A percentile compares a stretch with the other conserved stretches of the same genome.
These are phyloP conservation scores for Hipposideros larvatus DNA, from an alignment of 2,797 vertebrate genomes.

Conservation along the genomic window DNA sequence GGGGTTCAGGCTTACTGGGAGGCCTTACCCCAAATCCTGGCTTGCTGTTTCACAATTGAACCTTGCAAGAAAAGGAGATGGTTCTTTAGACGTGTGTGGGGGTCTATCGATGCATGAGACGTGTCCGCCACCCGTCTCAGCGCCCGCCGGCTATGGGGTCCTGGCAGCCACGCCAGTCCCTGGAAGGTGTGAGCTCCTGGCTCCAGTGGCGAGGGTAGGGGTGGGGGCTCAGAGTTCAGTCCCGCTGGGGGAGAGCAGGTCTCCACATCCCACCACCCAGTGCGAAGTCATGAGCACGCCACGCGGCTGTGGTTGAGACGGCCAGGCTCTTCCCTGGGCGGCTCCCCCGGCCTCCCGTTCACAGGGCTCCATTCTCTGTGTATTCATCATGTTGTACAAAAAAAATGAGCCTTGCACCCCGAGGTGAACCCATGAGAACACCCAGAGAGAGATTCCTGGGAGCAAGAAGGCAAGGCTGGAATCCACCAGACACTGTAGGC, in stretches of 20 bases:
- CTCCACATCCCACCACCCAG: accelerated
- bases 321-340: neutral
- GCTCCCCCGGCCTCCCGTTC: too few species aligned
- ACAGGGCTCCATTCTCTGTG: accelerated
- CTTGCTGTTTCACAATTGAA: accelerated
- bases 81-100: accelerated
- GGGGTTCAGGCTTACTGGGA: accelerated
- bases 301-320: accelerated
- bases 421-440: neutral
- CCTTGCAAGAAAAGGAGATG: accelerated
- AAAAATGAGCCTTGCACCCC: accelerated
- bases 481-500: accelerated
- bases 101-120: accelerated
- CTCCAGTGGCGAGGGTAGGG: too few species aligned
- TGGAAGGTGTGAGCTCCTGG: too few species aligned
- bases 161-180: neutral
- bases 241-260: too few species aligned
- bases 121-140: accelerated
- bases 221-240: neutral
- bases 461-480: accelerated
- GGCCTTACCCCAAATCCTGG: neutral
- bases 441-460: neutral
- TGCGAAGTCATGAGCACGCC: accelerated
- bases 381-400: accelerated
- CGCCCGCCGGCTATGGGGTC: accelerated